Conservation (phyloP, 2,888 invertebrate species). For the Synanthedon formicaeformis region DNA sequence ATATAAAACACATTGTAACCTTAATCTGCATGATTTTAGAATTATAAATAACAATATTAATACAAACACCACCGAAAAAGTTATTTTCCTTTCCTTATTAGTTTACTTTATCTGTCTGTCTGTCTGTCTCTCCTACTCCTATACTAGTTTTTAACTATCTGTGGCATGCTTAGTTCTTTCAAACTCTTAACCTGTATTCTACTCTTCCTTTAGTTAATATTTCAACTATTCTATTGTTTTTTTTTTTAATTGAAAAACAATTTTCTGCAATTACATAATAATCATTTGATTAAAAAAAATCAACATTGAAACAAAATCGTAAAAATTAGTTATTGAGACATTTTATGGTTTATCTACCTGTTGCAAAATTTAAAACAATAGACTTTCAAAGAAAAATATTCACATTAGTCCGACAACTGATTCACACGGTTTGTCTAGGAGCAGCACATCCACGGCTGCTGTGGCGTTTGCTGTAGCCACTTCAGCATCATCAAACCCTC, state of each 20-base stretch:
- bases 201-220: background rate
- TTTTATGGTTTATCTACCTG: no score
- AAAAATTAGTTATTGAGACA: no score
- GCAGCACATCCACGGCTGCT: constrained; percentile 88
- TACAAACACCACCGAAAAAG: background rate
- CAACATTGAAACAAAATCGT: no score
- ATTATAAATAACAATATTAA: background rate
- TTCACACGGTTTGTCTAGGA: constrained; percentile 60
- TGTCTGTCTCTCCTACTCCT: background rate
- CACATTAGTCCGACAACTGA: background rate
- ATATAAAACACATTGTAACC: background rate
- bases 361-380: no score
- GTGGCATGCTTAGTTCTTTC: background rate
- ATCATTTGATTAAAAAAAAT: no score
- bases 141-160: background rate
- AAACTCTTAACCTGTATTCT: background rate
- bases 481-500: constrained; percentile 86
- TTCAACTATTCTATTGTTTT: background rate
- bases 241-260: no score
- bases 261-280: no score
- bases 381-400: no score
- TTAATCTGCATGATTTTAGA: background rate
- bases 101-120: background rate
- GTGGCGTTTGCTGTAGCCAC: constrained; percentile 93
- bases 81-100: background rate